Conservation (phyloP, 2,888 invertebrate genomes). For the Melanostoma scalare region DNA sequence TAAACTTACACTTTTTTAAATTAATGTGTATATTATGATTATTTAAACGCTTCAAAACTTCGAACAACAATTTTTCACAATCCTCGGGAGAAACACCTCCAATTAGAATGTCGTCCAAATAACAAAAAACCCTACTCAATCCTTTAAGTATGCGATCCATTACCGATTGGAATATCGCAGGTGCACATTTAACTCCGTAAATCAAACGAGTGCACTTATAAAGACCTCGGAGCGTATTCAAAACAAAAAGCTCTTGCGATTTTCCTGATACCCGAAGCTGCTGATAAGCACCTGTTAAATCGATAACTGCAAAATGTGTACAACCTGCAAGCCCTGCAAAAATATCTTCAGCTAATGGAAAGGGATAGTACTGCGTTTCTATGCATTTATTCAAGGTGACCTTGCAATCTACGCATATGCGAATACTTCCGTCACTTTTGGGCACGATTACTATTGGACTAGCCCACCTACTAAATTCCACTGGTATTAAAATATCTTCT, state of each 20-base stretch:
- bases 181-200: conserved; percentile 3
- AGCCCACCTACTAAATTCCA: conserved; percentile 58
- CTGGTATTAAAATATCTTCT: conserved; percentile 53
- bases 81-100: not conserved
- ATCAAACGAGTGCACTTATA: conserved; percentile 1
- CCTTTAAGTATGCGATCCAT: conserved; percentile 22
- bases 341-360: conserved; percentile 21
- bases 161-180: conserved; percentile 4
- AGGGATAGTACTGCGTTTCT: conserved; percentile 37
- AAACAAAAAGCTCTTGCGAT: too few relatives aligned
- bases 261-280: too few relatives aligned
- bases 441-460: conserved; percentile 52
- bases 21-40: conserved; percentile 7
- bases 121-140: conserved; percentile 9
- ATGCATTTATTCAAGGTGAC: conserved; percentile 63
- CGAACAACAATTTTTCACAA: not conserved
- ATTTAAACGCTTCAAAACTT: conserved; percentile 1
- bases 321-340: conserved; percentile 1
- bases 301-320: not conserved
- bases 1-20: not conserved
- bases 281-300: conserved; percentile 13
- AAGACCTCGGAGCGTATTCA: not conserved
- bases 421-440: too few relatives aligned
- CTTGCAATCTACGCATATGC: conserved; percentile 44
- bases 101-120: conserved; percentile 19